Conservation (phyloP, 53 echinoderm and acorn worm species). For the Crossaster papposus region DNA sequence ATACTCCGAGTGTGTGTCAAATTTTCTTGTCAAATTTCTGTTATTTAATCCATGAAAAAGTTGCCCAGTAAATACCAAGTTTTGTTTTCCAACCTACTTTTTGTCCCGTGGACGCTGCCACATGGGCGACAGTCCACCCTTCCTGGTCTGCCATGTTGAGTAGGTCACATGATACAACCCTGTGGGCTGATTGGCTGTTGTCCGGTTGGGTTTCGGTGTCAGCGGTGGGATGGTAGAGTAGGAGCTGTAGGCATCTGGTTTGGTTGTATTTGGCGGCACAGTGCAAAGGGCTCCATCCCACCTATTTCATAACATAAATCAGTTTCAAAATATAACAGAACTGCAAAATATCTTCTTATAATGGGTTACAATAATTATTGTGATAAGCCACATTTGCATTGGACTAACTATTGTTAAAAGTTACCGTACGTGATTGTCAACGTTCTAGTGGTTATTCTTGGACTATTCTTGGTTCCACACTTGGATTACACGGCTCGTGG, state of each 20-base stretch:
- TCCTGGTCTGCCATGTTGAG: slow-evolving; percentile 84
- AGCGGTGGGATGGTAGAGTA: slow-evolving; percentile 68
- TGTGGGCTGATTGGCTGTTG: slow-evolving; percentile 54
- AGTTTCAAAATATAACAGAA: background rate
- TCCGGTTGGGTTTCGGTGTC: slow-evolving; percentile 39
- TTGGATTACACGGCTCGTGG: no score
- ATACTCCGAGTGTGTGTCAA: no score
- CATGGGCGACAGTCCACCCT: slow-evolving; percentile 92
- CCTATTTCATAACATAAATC: slow-evolving; percentile 57
- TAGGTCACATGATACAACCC: slow-evolving; percentile 70
- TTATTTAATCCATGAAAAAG: no score
- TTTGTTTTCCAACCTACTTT: slow-evolving; percentile 55
- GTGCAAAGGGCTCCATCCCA: slow-evolving; percentile 91
- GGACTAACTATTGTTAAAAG: no score
- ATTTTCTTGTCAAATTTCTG: no score
- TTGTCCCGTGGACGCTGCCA: slow-evolving; percentile 85
- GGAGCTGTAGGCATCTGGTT: slow-evolving; percentile 67
- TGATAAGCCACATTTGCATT: background rate
- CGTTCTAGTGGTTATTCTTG: no score
- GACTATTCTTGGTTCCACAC: no score
- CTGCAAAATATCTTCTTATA: background rate
- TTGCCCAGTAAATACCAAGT: no score
- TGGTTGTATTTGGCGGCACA: slow-evolving; percentile 83
- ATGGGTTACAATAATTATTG: background rate
- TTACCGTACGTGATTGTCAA: no score